phyloP scores from a whole-genome alignment of 2,113 vertebrate genomes.

The Pomatorhinus ruficollis region DNA sequence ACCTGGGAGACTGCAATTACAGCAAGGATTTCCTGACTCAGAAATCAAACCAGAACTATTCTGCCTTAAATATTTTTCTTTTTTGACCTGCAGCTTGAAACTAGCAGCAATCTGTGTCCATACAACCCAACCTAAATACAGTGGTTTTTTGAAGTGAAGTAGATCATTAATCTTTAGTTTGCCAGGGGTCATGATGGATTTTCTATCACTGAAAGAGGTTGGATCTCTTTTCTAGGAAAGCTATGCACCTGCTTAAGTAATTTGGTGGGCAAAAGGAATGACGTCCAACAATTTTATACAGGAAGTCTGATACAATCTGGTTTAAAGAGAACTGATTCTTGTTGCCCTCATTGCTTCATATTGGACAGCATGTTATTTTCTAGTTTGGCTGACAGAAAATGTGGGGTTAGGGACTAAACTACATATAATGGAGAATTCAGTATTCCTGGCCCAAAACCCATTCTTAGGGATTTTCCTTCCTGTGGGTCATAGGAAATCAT shows the following conservation, averaged over 20 bases:
- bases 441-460: not conserved
- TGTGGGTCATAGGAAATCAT: not conserved
- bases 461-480: not conserved
- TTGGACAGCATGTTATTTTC: not conserved
- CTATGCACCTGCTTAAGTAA: not conserved
- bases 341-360: not conserved
- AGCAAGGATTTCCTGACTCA: not conserved
- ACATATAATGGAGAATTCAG: not conserved
- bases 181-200: not conserved
- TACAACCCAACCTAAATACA: not conserved
- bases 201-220: not conserved
- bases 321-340: not conserved
- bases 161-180: not conserved
- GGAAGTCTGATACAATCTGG: not conserved
- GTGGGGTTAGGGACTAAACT: rapidly evolving
- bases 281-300: not conserved
- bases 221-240: not conserved
- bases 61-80: not conserved
- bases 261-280: not conserved
- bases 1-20: conserved; percentile 25
- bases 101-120: not conserved
- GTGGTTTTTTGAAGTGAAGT: not conserved
- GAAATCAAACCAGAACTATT: not conserved
- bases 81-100: not conserved
- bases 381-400: not conserved